Evolutionary conservation across 2,888 invertebrate genomes (phyloP), one percentile per base, ranked within the genome.

Genomic region (Phasia obesa): DNA sequence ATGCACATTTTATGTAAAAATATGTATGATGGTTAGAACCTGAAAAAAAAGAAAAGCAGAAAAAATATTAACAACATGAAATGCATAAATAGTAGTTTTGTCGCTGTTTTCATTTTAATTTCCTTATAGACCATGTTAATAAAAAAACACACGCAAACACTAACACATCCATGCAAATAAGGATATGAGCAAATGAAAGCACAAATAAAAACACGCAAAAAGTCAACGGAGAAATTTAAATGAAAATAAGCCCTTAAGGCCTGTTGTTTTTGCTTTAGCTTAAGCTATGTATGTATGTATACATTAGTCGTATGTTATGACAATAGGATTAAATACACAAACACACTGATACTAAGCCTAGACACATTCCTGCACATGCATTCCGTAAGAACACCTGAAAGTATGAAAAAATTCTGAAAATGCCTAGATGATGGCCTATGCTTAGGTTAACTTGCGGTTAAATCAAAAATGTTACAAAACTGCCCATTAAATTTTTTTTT

Each of bases 391-490:
- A 51, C 31, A 74, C 70, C 70, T 75, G 64, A 47, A 70, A 55
- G 44, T 75, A 44, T 70, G n/a, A n/a, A n/a, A n/a, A n/a, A n/a
- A n/a, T n/a, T n/a, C n/a, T n/a, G n/a, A 19, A 38, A 44, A 21
- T n/a, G 53, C 38, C 71, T 60, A 74, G 23, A 21, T 62, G 76
- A 64, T 69, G 74, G 49, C 55, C 73, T 74, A 27, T 53, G 53
- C 62, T 64, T 76, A 65, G 59, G 75, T 65, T 71, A 47, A 75
- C 70, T 81, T 81, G 70, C 67, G 76, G 81, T 76, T 81, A 76
- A 80, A 81, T 69, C 80, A 74, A 83, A n/a, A 81, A 83, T 73
- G 62, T 47, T 83, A 62, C 71, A 78, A 67, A 81, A 81, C 65
- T 78, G 77, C 27, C 78, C 83, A 78, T 78, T 65, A 65, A 65